phyloP scores from a whole-genome alignment of 2,797 vertebrate genomes.

The Oreortyx pictus region DNA sequence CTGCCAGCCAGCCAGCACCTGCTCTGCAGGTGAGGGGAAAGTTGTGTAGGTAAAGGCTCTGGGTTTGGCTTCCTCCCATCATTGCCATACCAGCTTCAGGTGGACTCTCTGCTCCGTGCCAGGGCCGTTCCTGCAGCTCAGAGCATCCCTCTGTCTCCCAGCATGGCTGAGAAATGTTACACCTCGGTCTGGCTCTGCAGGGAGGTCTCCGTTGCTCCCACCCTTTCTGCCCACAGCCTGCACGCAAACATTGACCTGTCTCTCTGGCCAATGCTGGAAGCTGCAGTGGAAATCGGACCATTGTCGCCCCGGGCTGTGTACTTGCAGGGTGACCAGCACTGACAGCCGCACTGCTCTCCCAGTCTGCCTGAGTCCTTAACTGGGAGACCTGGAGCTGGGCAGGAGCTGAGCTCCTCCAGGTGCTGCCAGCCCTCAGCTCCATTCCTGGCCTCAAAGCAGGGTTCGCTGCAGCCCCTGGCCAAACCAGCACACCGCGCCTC shows the following conservation, averaged over 20 bases:
- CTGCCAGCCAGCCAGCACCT: neutral
- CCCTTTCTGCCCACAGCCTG: neutral
- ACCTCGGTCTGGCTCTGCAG: neutral
- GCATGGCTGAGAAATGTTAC: neutral
- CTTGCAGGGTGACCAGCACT: neutral
- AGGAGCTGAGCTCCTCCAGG: neutral
- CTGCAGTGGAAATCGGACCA: neutral
- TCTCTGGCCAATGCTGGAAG: neutral
- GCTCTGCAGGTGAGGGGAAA: neutral
- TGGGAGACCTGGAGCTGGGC: neutral
- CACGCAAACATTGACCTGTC: neutral
- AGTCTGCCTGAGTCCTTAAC: neutral
- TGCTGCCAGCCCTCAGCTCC: neutral
- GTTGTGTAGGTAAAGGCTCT: neutral
- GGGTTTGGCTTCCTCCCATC: neutral
- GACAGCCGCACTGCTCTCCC: neutral
- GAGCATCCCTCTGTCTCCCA: neutral
- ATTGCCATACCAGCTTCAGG: neutral
- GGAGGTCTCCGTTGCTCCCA: neutral
- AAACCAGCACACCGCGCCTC: neutral
- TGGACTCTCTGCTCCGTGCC: neutral
- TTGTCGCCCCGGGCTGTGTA: neutral
- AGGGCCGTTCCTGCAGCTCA: neutral
- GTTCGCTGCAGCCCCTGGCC: fast-evolving
- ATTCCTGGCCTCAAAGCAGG: neutral